Conservation (phyloP, 2,113 vertebrate genomes). For the Pimephales promelas region DNA sequence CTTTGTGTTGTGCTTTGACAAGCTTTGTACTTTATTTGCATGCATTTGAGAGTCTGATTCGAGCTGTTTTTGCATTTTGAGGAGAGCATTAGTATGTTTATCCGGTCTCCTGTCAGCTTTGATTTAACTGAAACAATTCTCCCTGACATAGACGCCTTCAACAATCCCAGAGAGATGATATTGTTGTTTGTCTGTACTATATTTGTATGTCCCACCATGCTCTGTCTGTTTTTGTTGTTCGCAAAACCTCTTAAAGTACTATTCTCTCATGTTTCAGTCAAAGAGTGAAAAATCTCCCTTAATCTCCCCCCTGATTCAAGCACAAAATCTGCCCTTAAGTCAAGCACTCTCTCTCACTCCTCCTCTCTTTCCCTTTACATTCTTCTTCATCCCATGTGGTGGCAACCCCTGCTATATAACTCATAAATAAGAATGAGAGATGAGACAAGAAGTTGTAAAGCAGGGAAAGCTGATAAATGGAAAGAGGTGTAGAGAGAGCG, state of each 20-base stretch:
- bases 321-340: conserved; percentile 25
- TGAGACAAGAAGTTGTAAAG: conserved; percentile 41
- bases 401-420: conserved; percentile 39
- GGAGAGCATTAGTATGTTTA: conserved; percentile 25
- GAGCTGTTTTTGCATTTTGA: conserved; percentile 7
- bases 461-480: conserved; percentile 36
- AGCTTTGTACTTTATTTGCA: neutral
- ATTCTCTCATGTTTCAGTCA: conserved; percentile 31
- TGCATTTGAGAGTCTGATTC: conserved; percentile 16
- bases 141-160: conserved; percentile 17
- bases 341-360: neutral
- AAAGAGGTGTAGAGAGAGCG: neutral
- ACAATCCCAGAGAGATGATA: conserved; percentile 15
- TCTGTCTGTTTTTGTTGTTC: conserved; percentile 28
- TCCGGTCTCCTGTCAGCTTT: conserved; percentile 16
- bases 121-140: conserved; percentile 24
- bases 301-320: conserved; percentile 1
- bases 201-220: conserved; percentile 13
- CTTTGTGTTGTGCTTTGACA: neutral
- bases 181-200: neutral
- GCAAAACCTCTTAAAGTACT: conserved; percentile 23
- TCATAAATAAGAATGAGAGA: conserved; percentile 51
- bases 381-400: conserved; percentile 26
- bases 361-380: neutral
- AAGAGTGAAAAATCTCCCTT: conserved; percentile 6